These are phyloP conservation scores for Euura saliciscinereae DNA, from an alignment of 1,140 invertebrate genomes.

Conservation along the genomic window DNA sequence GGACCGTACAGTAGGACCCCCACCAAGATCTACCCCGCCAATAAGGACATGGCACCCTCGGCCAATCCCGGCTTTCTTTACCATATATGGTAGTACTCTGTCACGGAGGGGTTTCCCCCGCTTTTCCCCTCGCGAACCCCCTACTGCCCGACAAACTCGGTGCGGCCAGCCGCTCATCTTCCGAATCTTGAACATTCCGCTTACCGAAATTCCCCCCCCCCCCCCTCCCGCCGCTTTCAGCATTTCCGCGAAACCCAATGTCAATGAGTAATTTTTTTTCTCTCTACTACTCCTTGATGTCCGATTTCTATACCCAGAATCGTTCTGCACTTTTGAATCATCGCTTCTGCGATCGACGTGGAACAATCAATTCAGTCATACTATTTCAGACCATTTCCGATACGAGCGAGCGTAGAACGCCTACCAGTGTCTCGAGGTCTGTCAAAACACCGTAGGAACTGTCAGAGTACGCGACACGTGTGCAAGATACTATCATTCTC, in stretches of 20 bases:
- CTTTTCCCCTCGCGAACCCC: slow-evolving; percentile 18
- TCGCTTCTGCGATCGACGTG: too few species aligned
- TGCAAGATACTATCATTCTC: neutral
- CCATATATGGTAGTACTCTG: slow-evolving; percentile 62
- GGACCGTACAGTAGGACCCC: slow-evolving; percentile 36
- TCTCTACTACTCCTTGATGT: neutral
- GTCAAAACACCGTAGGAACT: neutral
- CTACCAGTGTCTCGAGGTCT: neutral
- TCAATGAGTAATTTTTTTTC: slow-evolving; percentile 1
- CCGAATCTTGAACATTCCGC: neutral
- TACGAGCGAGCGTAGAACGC: too few species aligned
- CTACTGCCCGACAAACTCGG: slow-evolving; percentile 11
- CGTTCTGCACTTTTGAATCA: too few species aligned
- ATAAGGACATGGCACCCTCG: slow-evolving; percentile 53
- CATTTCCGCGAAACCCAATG: neutral
- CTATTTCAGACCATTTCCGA: too few species aligned
- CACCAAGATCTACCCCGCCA: slow-evolving; percentile 40
- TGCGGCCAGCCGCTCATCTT: neutral
- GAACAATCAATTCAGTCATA: too few species aligned
- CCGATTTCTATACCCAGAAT: too few species aligned
- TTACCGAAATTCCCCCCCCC: neutral
- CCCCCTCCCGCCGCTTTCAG: neutral
- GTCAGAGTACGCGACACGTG: slow-evolving; percentile 6
- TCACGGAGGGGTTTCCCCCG: slow-evolving; percentile 37
- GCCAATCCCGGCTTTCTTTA: slow-evolving; percentile 61